Base-by-base conservation (phyloP, 2,113 vertebrate genomes). In the Pseudorectes ferrugineus region DNA sequence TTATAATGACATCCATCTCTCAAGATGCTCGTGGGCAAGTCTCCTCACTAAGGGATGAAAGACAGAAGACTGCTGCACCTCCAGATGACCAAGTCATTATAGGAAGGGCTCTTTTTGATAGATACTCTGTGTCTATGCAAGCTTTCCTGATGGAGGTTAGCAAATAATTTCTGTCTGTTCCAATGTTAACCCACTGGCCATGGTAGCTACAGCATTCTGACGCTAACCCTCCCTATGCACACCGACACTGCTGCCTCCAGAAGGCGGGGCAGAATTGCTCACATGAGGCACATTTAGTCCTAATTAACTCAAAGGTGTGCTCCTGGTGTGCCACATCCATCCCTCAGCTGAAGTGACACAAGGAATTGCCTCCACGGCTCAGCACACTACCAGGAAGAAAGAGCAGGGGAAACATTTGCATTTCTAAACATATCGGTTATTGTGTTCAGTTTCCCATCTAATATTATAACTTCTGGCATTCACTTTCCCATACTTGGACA, bases 281-380 rank as follows among this genome's bases (percentile, higher is more conserved):
- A 1, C 29, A 28, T 0, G 5, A 40, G 48, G 36, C 4, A 43
- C 29, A 22, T 33, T 62, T 9, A 4, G 14, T 33, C 7, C 10
- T 20, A 4, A 5, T 6, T 14, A 29, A 0, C 10, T 3, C 52
- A 33, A 20, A 36, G 1, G 2, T 0, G 22, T 14, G 20, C 3
- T 25, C 25, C 28, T 5, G 22, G 9, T 5, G 33, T 2, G 28
- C n/a, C 71, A 29, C 26, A 49, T 6, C 43, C 49, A 10, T 19
- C 29, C 33, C 43, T 20, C 14, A 12, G 31, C 18, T 40, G 17
- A 59, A 38, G 24, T 15, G 42, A n/a, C 70, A 26, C 42, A 11
- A 28, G n/a, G 42, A 70, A 35, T 63, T 26, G 12, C 16, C 13
- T 24, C 3, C 14, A 6, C 5, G 11, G 23, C 35, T 49, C 58